phyloP scores from a whole-genome alignment of 2,888 invertebrate genomes.

The Bombylius discolor region DNA sequence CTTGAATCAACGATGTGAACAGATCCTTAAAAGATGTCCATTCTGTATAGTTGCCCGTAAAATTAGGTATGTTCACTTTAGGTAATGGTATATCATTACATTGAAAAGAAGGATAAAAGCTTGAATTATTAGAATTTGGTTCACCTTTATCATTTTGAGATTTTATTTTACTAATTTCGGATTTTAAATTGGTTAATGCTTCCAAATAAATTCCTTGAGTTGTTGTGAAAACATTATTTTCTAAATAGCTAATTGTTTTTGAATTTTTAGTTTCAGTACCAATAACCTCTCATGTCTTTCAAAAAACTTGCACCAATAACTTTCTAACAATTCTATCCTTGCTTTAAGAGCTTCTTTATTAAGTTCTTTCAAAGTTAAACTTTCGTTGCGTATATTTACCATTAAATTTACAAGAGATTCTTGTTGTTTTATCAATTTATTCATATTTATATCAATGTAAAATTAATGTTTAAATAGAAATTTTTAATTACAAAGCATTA shows the following conservation, averaged over 20 bases:
- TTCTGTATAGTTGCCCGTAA: background rate
- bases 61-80: background rate
- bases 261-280: background rate
- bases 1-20: too few relatives aligned
- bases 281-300: background rate
- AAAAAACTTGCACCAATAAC: background rate
- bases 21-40: background rate
- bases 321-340: background rate
- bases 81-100: background rate
- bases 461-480: too few relatives aligned
- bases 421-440: too few relatives aligned
- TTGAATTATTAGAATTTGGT: background rate
- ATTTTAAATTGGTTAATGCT: background rate
- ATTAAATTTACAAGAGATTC: too few relatives aligned
- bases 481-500: too few relatives aligned
- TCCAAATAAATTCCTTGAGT: background rate
- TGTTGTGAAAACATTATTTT: background rate
- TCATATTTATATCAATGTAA: too few relatives aligned
- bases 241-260: background rate
- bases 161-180: too few relatives aligned
- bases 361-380: too few relatives aligned
- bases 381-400: too few relatives aligned
- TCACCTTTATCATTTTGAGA: too few relatives aligned
- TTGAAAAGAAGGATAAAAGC: background rate
- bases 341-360: background rate